Evolutionary conservation across 2,113 vertebrate species (phyloP).

Genomic region (Prionailurus bengalensis): DNA sequence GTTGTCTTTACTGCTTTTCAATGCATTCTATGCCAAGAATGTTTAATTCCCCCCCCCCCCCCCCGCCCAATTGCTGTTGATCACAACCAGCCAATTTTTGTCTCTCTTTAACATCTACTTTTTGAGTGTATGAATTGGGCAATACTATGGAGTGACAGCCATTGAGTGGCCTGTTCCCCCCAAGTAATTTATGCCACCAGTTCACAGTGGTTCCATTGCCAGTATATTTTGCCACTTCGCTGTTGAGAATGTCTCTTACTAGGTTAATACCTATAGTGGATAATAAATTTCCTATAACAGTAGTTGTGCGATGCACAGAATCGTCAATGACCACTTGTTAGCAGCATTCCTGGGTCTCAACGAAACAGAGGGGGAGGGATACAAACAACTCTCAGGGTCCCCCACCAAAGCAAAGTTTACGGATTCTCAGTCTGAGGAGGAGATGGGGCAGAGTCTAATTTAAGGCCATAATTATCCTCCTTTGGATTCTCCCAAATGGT

Average conservation of each 20-base stretch:
- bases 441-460: background rate
- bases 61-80: background rate
- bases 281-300: conserved; percentile 17
- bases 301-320: background rate
- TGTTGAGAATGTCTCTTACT: background rate
- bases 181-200: background rate
- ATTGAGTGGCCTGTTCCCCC: background rate
- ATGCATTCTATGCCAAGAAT: background rate
- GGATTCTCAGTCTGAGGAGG: background rate
- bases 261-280: background rate
- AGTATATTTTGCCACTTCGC: background rate
- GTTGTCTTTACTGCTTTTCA: background rate
- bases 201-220: background rate
- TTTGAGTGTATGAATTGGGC: background rate
- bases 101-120: conserved; percentile 22
- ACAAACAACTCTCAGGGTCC: background rate
- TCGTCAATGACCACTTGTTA: background rate
- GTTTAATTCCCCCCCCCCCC: background rate
- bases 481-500: background rate
- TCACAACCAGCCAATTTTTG: background rate
- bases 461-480: background rate
- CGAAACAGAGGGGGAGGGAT: background rate
- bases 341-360: background rate
- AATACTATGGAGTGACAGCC: background rate
- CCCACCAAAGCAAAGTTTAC: background rate